phyloP scores from a whole-genome alignment of 2,113 vertebrate genomes.

The Clarias macrocephalus region DNA sequence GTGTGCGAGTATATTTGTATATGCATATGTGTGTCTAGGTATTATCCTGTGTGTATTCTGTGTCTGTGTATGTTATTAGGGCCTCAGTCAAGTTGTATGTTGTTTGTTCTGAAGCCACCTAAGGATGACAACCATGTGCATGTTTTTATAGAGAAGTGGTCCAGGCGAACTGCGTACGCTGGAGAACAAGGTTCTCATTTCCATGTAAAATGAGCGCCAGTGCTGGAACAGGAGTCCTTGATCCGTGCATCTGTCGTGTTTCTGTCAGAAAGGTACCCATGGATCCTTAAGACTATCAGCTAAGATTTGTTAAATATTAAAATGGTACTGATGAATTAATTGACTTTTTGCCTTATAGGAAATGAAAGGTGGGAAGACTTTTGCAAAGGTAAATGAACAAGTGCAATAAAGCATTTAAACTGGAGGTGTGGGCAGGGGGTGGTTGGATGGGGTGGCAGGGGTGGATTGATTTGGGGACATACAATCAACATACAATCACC shows the following conservation, averaged over 20 bases:
- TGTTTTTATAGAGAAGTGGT: slow-evolving; percentile 81
- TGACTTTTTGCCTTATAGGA: slow-evolving; percentile 75
- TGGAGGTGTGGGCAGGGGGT: too few species aligned
- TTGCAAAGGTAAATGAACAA: slow-evolving; percentile 84
- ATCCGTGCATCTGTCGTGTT: slow-evolving; percentile 90
- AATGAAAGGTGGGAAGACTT: slow-evolving; percentile 94
- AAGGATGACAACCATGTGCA: not conserved
- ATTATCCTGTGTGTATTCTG: not conserved
- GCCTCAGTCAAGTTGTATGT: not conserved
- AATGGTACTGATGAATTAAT: not conserved
- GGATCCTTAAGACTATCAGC: not conserved
- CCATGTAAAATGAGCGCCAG: slow-evolving; percentile 96
- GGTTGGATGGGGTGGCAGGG: not conserved
- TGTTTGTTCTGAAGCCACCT: too few species aligned
- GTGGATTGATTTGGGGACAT: not conserved
- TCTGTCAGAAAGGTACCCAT: slow-evolving; percentile 88
- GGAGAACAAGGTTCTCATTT: slow-evolving; percentile 90
- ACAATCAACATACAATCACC: not conserved
- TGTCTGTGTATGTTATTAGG: not conserved
- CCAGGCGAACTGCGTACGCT: slow-evolving; percentile 92
- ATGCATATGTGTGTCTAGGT: not conserved
- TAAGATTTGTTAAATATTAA: not conserved
- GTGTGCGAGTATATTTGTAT: too few species aligned
- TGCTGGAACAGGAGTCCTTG: slow-evolving; percentile 87
- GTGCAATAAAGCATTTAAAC: not conserved